Conservation (phyloP, 2,888 invertebrate genomes). For the Apamea epomidion region DNA sequence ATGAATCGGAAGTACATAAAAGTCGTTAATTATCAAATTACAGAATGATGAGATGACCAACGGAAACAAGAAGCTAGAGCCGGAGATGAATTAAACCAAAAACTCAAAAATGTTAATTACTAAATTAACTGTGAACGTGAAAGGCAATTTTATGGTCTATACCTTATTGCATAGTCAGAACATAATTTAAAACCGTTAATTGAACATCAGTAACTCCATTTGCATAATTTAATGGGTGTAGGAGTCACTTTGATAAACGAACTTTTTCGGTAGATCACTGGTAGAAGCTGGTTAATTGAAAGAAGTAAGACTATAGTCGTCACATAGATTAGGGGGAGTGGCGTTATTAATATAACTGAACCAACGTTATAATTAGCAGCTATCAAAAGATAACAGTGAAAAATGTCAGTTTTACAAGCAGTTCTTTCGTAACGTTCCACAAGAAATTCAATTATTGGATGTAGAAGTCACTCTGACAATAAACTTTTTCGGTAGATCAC, state of each 20-base stretch:
- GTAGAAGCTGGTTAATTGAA: constrained; percentile 13
- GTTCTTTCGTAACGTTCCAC: constrained; percentile 65
- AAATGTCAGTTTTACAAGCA: constrained; percentile 55
- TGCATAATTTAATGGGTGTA: constrained; percentile 49
- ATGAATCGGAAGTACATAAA: constrained; percentile 24
- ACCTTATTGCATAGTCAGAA: constrained; percentile 26
- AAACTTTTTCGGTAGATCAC: constrained; percentile 41
- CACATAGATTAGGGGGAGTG: constrained; percentile 43
- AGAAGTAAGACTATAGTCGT: constrained; percentile 1
- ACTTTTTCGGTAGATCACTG: constrained; percentile 39
- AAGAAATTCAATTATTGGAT: constrained; percentile 79
- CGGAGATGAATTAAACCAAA: constrained; percentile 50
- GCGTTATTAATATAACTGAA: constrained; percentile 22
- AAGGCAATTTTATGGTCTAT: constrained; percentile 47
- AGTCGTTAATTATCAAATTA: constrained; percentile 36
- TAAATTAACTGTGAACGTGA: constrained; percentile 46
- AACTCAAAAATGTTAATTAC: constrained; percentile 51
- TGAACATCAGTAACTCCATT: constrained; percentile 45
- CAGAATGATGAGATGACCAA: constrained; percentile 17
- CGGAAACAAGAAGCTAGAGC: constrained; percentile 39
- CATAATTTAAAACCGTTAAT: constrained; percentile 55
- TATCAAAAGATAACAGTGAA: constrained; percentile 60
- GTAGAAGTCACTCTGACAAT: background rate
- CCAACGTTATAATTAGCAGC: constrained; percentile 49
- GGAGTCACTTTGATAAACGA: background rate